A percentile compares a stretch with the other conserved stretches of the same genome.
phyloP scores from a whole-genome alignment of 2,113 vertebrate species.

The Prolemur simus region DNA sequence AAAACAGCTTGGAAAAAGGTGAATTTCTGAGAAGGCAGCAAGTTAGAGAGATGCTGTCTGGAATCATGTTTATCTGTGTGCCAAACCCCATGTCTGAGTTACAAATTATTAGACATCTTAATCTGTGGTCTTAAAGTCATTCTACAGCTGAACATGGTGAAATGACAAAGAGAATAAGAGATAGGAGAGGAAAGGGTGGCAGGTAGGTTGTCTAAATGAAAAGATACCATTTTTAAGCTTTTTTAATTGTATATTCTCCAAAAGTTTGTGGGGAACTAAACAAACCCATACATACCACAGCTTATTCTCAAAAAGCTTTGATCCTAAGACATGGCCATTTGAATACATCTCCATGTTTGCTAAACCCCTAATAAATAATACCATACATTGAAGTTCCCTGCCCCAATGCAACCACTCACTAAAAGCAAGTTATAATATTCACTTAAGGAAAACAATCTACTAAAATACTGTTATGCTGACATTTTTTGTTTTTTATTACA shows the following conservation, averaged over 20 bases:
- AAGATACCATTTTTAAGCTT: background rate
- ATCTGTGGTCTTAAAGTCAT: constrained; percentile 12
- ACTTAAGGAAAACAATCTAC: constrained; percentile 25
- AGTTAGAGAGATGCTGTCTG: background rate
- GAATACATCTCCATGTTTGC: background rate
- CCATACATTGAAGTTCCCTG: background rate
- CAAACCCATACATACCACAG: background rate
- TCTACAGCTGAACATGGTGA: constrained; percentile 25
- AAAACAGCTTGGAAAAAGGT: background rate
- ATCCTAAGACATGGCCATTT: background rate
- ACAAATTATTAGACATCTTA: constrained; percentile 22
- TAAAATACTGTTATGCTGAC: background rate
- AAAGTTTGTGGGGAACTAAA: constrained; percentile 25
- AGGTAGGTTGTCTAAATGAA: constrained; percentile 35
- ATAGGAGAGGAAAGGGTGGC: background rate
- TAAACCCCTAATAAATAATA: constrained; percentile 18
- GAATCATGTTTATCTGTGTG: constrained; percentile 1
- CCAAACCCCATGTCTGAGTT: constrained; percentile 21
- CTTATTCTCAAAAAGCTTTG: background rate
- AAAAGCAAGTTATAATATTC: constrained; percentile 31
- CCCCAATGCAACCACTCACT: background rate
- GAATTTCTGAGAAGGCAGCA: constrained; percentile 10
- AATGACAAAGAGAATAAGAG: constrained; percentile 21
- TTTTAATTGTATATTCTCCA: constrained; percentile 20
- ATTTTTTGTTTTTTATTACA: background rate